Conservation (phyloP, 2,797 vertebrate species). For the Acrocephalus scirpaceus region DNA sequence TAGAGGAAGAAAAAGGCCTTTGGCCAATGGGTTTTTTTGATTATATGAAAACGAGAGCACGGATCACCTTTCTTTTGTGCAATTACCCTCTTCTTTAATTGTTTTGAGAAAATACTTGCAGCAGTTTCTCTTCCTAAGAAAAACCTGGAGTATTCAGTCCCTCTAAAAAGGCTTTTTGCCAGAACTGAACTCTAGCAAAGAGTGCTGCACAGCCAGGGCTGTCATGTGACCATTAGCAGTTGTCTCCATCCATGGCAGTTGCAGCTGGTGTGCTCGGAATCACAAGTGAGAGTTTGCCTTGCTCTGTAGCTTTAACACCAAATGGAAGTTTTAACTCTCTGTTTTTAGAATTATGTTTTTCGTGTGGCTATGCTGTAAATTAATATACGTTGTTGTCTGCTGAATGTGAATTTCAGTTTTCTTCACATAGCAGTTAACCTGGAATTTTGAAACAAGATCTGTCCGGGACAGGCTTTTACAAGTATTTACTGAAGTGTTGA, state of each 20-base stretch:
- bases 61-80: not conserved
- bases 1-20: not conserved
- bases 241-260: not conserved
- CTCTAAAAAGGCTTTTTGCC: not conserved
- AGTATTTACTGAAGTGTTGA: not conserved
- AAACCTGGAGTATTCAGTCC: not conserved
- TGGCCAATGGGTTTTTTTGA: not conserved
- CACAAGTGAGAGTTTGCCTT: conserved; percentile 13
- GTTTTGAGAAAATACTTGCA: not conserved
- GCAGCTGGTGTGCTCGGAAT: conserved; percentile 34
- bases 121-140: not conserved
- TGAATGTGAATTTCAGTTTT: not conserved
- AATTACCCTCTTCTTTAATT: not conserved
- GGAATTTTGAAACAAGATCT: not conserved
- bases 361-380: not conserved
- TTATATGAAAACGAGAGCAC: not conserved
- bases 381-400: not conserved
- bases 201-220: not conserved
- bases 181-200: not conserved
- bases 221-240: conserved; percentile 9
- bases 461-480: not conserved
- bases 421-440: not conserved
- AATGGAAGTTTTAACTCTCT: not conserved
- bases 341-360: not conserved
- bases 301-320: not conserved